Conservation (phyloP, 2,113 vertebrate species). For the Montifringilla adamsi region DNA sequence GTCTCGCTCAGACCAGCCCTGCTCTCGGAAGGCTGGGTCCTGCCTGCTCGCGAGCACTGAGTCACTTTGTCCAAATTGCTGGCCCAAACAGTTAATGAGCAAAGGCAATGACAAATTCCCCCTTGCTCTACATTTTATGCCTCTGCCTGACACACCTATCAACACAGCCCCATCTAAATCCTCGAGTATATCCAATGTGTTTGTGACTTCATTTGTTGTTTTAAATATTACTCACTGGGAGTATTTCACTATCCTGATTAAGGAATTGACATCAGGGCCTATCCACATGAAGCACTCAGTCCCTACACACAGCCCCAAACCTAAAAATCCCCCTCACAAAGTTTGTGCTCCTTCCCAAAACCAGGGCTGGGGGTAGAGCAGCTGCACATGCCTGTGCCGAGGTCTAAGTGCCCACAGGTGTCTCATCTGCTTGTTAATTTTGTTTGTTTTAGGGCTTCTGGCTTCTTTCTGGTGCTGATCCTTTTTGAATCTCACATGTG, state of each 20-base stretch:
- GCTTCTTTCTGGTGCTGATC: not conserved
- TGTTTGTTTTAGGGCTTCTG: not conserved
- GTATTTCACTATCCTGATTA: not conserved
- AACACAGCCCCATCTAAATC: not conserved
- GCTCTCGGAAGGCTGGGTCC: not conserved
- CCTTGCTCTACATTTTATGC: not conserved
- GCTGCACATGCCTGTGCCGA: not conserved
- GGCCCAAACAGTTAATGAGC: not conserved
- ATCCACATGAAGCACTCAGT: not conserved
- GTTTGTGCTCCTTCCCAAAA: not conserved
- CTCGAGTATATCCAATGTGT: not conserved
- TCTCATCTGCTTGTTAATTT: not conserved
- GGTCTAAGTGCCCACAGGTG: not conserved
- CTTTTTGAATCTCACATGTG: not conserved
- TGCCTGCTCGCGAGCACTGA: rapidly evolving
- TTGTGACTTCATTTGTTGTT: not conserved
- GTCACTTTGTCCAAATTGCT: not conserved
- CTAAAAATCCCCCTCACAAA: not conserved
- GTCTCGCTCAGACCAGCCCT: not conserved
- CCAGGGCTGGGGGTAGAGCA: rapidly evolving
- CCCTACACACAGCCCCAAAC: not conserved
- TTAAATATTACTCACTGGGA: not conserved
- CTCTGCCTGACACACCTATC: not conserved
- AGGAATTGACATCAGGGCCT: not conserved
- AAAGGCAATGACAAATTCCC: conserved; percentile 17